Base-by-base conservation (phyloP, 1,140 invertebrate genomes). In the Ostrea denselamellosa region DNA sequence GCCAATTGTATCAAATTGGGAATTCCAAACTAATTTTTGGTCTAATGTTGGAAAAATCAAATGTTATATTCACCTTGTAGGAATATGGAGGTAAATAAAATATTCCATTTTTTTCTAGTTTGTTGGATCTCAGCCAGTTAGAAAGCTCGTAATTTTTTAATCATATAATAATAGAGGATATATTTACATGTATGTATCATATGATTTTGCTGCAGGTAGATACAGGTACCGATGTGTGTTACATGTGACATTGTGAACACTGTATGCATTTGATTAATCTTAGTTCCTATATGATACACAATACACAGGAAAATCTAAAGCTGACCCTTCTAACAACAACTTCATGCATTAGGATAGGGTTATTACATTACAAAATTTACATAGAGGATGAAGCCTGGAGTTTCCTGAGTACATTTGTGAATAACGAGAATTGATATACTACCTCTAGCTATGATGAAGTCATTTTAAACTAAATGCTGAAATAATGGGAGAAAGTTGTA, bases 361-460 rank as follows among this genome's bases (percentile, higher is more conserved):
- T 62, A 3, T 19, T 62, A 7, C 19, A 19, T 68, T 12, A 3
- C 14, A 25, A 17, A 9, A 77, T 28, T 44, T 28, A 14, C 28
- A 17, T 14, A 28, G 25, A 22, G 22, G n/a, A 44, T 19, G 19
- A 87, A 54, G 44, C 44, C 52, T 51, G n/a, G 28, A 53, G 17
- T 54, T 87, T 87, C 44, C 68, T 28, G 68, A 77, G 68, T 28
- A 77, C 68, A 77, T 14, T 10, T 34, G 14, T 77, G n/a, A 77
- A 77, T 77, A 34, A 14, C 8, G 25, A 68, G 65, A 5, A 28
- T 14, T n/a, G 8, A 2, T 77, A 77, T 34, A 28, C 25, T 77
- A 77, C 68, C 68, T 77, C 68, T 77, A 77, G 68, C 68, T 77
- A 54, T 87, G 34, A 62, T 51, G 44, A 10, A 28, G 85, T 62